phyloP scores from a whole-genome alignment of 23 tunicate genomes.

The Botrylloides violaceus region DNA sequence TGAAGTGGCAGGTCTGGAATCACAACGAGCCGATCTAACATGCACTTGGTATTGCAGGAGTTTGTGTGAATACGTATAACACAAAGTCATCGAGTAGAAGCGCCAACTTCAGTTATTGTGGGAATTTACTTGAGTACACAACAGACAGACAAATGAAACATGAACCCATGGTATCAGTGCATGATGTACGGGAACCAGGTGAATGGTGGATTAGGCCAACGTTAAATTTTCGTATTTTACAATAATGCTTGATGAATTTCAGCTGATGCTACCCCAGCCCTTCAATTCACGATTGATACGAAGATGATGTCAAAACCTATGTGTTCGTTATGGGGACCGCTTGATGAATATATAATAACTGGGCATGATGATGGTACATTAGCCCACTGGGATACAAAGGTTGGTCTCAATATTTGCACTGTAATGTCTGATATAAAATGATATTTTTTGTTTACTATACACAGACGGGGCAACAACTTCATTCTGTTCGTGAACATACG shows the following conservation, averaged over 20 bases:
- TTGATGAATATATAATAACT: conserved; percentile 80
- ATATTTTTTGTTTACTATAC: too few species aligned
- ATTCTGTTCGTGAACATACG: conserved; percentile 49
- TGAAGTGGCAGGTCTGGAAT: too few species aligned
- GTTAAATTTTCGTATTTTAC: not conserved
- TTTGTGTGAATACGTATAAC: conserved; percentile 28
- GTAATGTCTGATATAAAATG: too few species aligned
- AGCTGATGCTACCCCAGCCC: conserved; percentile 65
- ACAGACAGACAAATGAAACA: conserved; percentile 89
- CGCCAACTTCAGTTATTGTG: conserved; percentile 86
- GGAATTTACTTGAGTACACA: conserved; percentile 69
- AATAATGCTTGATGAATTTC: not conserved
- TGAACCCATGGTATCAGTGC: conserved; percentile 57
- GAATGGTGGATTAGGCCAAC: not conserved
- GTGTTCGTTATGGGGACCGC: conserved; percentile 94
- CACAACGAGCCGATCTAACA: not conserved
- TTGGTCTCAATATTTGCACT: not conserved
- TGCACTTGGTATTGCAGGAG: conserved; percentile 22
- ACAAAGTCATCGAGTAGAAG: conserved; percentile 75
- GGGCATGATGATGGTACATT: conserved; percentile 97
- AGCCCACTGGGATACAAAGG: conserved; percentile 84
- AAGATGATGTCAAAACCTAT: conserved; percentile 77
- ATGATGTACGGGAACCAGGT: conserved; percentile 88
- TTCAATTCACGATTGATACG: conserved; percentile 62
- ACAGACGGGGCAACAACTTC: conserved; percentile 72